Percentiles rank a stretch among this genome's conserved stretches.
Evolutionary conservation across 37 sponge, comb jelly and placozoan species (phyloP).

Genomic region (Aphrocallistes beatrix): DNA sequence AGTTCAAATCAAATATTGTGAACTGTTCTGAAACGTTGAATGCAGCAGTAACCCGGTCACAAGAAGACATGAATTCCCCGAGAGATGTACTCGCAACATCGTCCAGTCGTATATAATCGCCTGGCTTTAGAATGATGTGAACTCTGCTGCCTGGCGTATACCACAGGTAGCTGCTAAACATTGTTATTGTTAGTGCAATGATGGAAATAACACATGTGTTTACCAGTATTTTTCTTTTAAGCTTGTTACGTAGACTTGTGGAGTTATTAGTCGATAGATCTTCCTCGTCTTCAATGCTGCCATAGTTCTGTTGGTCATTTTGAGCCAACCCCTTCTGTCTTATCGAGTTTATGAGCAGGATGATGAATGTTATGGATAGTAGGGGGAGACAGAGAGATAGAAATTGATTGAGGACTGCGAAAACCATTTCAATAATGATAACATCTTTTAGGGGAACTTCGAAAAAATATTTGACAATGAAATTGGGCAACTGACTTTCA

Average conservation of each 20-base stretch:
- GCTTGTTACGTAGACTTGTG: background rate
- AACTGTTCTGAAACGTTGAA: background rate
- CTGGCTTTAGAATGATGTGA: background rate
- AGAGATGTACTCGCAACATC: background rate
- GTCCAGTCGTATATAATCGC: background rate
- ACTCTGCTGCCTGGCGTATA: background rate
- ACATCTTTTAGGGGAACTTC: background rate
- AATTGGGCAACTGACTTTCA: background rate
- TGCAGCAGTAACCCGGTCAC: background rate
- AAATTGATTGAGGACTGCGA: background rate
- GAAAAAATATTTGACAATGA: background rate
- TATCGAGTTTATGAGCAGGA: background rate
- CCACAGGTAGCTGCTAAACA: background rate
- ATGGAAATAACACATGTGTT: background rate
- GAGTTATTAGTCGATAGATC: background rate
- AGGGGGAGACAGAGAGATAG: background rate
- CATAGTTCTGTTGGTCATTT: background rate
- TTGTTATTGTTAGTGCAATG: background rate
- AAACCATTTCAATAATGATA: background rate
- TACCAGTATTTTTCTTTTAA: background rate
- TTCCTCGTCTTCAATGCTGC: background rate
- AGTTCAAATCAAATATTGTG: background rate
- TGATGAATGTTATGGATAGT: background rate
- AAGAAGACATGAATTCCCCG: background rate
- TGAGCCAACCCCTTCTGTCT: background rate